Evolutionary conservation across 2,113 vertebrate genomes (phyloP).

Genomic region (Hoplias malabaricus): DNA sequence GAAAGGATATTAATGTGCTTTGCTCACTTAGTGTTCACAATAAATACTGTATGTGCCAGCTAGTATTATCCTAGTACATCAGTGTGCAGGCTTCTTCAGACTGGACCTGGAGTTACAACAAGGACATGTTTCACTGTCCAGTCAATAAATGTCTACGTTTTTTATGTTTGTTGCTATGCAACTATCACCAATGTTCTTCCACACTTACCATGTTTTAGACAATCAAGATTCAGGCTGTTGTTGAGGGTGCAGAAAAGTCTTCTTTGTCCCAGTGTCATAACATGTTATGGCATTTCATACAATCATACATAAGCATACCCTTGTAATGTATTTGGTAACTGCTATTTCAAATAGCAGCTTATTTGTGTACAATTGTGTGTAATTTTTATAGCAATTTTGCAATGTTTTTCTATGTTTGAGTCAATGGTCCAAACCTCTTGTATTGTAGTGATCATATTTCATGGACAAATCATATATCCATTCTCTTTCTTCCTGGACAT

Average conservation of each 20-base stretch:
- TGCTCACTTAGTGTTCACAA: conserved; percentile 10
- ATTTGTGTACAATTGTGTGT: conserved; percentile 43
- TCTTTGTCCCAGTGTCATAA: conserved; percentile 10
- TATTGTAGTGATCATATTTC: background rate
- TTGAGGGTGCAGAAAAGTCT: conserved; percentile 24
- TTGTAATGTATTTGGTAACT: conserved; percentile 35
- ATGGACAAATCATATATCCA: background rate
- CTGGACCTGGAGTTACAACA: conserved; percentile 13
- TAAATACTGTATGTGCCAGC: conserved; percentile 20
- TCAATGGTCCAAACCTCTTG: background rate
- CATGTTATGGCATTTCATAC: conserved; percentile 8
- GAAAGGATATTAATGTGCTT: conserved; percentile 36
- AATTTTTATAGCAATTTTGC: conserved; percentile 35
- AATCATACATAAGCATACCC: conserved; percentile 4
- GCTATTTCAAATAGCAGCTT: conserved; percentile 36
- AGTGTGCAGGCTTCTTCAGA: conserved; percentile 12
- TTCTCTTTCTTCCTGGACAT: background rate
- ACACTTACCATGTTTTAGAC: conserved; percentile 71
- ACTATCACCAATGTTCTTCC: conserved; percentile 71
- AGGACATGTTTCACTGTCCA: conserved; percentile 55
- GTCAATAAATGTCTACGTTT: conserved; percentile 64
- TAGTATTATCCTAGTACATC: background rate
- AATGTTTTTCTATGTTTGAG: conserved; percentile 36
- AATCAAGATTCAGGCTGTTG: conserved; percentile 72
- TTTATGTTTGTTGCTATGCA: conserved; percentile 87